Percentiles rank a stretch among this genome's conserved stretches.
Conservation (phyloP, 64 coral and sea anemone species). For the Acropora tenuis region DNA sequence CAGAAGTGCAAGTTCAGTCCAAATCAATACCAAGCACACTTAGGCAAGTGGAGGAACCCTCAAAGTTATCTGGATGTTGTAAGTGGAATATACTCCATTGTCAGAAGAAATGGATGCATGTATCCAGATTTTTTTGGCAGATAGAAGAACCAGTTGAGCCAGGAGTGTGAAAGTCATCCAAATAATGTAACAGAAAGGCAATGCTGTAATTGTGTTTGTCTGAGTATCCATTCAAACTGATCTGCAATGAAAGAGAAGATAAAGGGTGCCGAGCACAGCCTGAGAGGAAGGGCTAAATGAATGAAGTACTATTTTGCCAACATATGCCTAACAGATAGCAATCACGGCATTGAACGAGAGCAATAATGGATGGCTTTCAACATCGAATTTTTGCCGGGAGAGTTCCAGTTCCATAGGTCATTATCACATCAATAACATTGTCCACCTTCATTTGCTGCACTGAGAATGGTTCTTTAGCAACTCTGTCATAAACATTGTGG, state of each 20-base stretch:
- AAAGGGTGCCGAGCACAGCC: neutral
- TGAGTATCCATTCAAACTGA: neutral
- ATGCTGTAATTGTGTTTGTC: neutral
- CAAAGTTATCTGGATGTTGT: neutral
- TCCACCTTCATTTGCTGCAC: slow-evolving; percentile 4
- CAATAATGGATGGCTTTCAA: slow-evolving; percentile 3
- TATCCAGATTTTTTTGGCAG: neutral
- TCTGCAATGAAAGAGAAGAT: slow-evolving; percentile 4
- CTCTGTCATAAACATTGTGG: slow-evolving; percentile 6
- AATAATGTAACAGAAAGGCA: neutral
- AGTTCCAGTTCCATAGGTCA: neutral
- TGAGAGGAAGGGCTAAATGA: slow-evolving; percentile 3
- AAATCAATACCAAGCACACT: slow-evolving; percentile 14
- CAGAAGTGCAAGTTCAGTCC: neutral
- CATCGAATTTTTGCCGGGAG: slow-evolving; percentile 6
- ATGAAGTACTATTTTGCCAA: neutral
- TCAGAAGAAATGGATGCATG: neutral
- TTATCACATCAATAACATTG: neutral
- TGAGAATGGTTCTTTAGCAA: slow-evolving; percentile 5
- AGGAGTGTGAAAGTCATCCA: neutral
- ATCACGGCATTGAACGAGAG: neutral
- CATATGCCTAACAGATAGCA: slow-evolving; percentile 13
- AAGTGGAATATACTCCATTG: neutral
- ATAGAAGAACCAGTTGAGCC: too few species aligned
- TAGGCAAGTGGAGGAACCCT: slow-evolving; percentile 4